Conservation (phyloP, 2,797 vertebrate species). For the Zalophus californianus region DNA sequence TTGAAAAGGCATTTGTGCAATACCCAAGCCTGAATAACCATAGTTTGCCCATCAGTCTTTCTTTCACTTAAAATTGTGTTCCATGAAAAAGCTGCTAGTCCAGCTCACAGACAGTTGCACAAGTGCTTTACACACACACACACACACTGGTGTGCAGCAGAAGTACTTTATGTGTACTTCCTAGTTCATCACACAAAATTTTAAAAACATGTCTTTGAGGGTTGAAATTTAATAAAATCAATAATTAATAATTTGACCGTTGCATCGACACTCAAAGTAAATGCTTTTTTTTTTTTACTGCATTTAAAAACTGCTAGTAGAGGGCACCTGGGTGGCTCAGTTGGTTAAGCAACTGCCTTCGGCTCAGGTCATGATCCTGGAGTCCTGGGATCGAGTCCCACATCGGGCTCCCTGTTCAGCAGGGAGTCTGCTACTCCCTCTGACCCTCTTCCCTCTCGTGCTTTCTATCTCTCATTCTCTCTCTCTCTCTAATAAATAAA, state of each 20-base stretch:
- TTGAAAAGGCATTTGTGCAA: constrained; percentile 9
- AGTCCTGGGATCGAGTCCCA: too few species aligned
- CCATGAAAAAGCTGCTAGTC: not conserved
- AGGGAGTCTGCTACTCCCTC: too few species aligned
- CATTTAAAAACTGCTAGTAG: not conserved
- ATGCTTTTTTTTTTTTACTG: not conserved
- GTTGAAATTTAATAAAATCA: not conserved
- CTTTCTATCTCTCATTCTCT: too few species aligned
- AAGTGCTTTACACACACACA: not conserved
- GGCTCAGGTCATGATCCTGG: too few species aligned
- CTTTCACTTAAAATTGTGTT: not conserved
- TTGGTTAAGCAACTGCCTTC: too few species aligned
- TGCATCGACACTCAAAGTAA: not conserved
- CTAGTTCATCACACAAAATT: not conserved
- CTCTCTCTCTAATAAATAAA: too few species aligned
- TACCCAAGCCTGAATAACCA: not conserved
- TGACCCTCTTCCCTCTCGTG: too few species aligned
- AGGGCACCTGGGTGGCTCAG: too few species aligned
- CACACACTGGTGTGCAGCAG: not conserved
- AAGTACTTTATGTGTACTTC: not conserved
- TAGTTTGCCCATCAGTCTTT: not conserved
- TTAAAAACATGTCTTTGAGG: not conserved
- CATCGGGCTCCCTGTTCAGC: too few species aligned
- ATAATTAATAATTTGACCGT: not conserved
- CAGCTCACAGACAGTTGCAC: not conserved